Conservation (phyloP, 1,140 invertebrate species). For the Euwallacea similis region DNA sequence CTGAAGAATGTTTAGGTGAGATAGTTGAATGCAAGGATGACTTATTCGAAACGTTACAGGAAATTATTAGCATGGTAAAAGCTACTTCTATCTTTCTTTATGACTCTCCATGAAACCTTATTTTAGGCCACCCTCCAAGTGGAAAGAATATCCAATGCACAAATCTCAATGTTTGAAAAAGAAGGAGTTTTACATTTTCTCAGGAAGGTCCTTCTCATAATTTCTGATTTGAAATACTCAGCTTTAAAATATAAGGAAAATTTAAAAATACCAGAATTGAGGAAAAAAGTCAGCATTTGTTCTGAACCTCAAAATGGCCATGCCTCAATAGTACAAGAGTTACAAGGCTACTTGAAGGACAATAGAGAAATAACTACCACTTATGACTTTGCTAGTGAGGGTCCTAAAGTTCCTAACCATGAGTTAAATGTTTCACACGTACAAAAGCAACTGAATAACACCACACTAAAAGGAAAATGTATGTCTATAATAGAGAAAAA, state of each 20-base stretch:
- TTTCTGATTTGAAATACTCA: constrained; percentile 9
- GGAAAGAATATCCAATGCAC: too few relatives aligned
- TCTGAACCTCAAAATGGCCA: background rate
- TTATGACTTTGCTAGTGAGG: background rate
- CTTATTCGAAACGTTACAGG: too few relatives aligned
- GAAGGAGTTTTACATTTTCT: constrained; percentile 5
- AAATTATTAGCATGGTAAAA: too few relatives aligned
- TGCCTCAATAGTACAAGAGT: background rate
- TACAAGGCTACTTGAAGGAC: constrained; percentile 8
- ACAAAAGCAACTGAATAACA: constrained; percentile 10
- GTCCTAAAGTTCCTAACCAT: constrained; percentile 11
- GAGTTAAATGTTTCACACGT: constrained; percentile 14
- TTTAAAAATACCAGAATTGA: background rate
- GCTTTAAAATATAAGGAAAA: constrained; percentile 10
- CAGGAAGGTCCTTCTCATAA: background rate
- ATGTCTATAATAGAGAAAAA: background rate
- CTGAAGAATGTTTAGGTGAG: too few relatives aligned
- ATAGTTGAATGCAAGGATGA: too few relatives aligned
- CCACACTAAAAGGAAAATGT: constrained; percentile 9
- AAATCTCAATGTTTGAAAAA: background rate
- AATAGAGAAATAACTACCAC: background rate
- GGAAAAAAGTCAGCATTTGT: background rate
- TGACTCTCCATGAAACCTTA: too few relatives aligned
- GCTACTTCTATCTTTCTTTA: too few relatives aligned
- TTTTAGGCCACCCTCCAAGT: too few relatives aligned